Base-by-base conservation (phyloP, 2,888 invertebrate species). In the Chrysolina oricalcia region DNA sequence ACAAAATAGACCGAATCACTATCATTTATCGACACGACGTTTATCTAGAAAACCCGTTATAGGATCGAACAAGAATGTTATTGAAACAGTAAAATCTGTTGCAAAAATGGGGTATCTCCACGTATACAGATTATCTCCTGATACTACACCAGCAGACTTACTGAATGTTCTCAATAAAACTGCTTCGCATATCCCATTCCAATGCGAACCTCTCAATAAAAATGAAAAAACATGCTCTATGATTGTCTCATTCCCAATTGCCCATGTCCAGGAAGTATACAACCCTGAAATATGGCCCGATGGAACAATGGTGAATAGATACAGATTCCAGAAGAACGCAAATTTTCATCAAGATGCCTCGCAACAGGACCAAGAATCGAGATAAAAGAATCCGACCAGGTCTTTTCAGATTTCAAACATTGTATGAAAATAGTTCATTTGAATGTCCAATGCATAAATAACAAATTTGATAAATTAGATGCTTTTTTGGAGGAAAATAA, bases 391-490 rank as follows among this genome's bases (percentile, higher is more conserved):
- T 17, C 17, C 1, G 3, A n/a, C 27, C 2, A 2, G 50, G 17
- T 10, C 8, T 17, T 10, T 8, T 8, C 50, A 17, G 17, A 17
- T 17, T 50, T 50, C 17, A 50, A 17, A 17, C 2, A 27, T n/a
- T n/a, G 13, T n/a, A 8, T 3, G n/a, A 48, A 48, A 6, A n/a
- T 48, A 8, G n/a, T 48, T 8, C 48, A 48, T 8, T 35, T 62
- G 9, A 62, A 62, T 27, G n/a, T 62, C 21, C 35, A 35, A 35
- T 63, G 63, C 15, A n/a, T 27, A 15, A 35, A 9, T 27, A 63
- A 63, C 35, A 63, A 63, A 23, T 35, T 63, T 4, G 8, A 63
- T 15, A 63, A 35, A 3, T 35, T 63, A 35, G 35, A 63, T 23
- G 63, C 35, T 23, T 27, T 63, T 13, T 17, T 63, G 15, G 35